Base-by-base conservation (phyloP, 1,140 invertebrate species). In the Drosophila ironensis region DNA sequence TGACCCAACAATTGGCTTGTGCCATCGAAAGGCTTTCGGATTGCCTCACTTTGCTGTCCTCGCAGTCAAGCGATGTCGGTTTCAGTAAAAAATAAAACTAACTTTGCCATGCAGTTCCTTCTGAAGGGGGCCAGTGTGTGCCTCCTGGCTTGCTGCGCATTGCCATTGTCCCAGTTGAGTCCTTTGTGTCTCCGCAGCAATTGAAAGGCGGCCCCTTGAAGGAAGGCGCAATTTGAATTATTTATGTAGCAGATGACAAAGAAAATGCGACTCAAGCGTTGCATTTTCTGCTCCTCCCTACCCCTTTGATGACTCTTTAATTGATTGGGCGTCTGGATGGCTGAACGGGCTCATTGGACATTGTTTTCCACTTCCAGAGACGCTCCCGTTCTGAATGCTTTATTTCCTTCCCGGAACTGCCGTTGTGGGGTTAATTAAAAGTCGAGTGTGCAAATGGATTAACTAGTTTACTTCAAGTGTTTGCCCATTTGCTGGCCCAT, bases 41-140 rank as follows among this genome's bases (percentile, higher is more conserved):
- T 72, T 74, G 60, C 28, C 30, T 16, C 24, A 53, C 64, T 54
- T 56, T n/a, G n/a, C 64, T 69, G 25, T 44, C 19, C 14, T 14
- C 11, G 12, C 40, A 24, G 30, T 45, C 22, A 19, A 30, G 27
- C 14, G 35, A 19, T 50, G 53, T 67, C 68, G 45, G 30, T 46
- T 33, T 56, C 61, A 40, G 50, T n/a, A n/a, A 72, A 61, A 74
- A 68, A 74, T 74, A 72, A 72, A 68, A 51, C 45, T 27, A 72
- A 60, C 46, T 67, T 47, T 70, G 20, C 42, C 51, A 40, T 20
- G 33, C 45, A 33, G n/a, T 48, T 45, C 33, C 9, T 35, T 38
- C 37, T 40, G 4, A 33, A 33, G 30, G 11, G 30, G 30, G 30
- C 51, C n/a, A n/a, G 40, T 42, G 50, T 42, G 9, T 11, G 48